Evolutionary conservation across 2,888 invertebrate genomes (phyloP), one percentile per base, ranked within the genome.

Genomic region (Sphaerophoria taeniata): DNA sequence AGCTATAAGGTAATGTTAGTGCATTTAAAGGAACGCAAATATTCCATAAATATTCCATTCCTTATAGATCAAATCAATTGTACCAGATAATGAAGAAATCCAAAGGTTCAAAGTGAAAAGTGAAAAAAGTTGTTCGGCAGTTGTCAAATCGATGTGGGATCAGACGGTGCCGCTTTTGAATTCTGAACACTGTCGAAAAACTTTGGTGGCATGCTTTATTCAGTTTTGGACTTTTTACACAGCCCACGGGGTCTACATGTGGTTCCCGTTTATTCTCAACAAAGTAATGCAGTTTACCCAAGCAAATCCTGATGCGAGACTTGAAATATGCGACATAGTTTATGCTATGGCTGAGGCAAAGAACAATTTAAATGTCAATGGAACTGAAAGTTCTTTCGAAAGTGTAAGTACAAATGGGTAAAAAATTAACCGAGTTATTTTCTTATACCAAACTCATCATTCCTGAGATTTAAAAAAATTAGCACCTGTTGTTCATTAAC

Each of bases 211-310:
- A 6, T 90, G 91, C 72, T 43, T 88, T 1, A 88, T 92, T 65
- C 90, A 90, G 86, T 91, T 91, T 87, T 89, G 88, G 7, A 89
- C 90, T 51, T 90, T 89, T 81, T 88, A 89, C 60, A 89, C 90
- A 36, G 90, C 89, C 4, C 89, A 90, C 63, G 90, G 90, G 0
- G 88, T 91, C 34, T 90, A 90, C 39, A 89, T 92, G 88, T 92
- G 90, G 90, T 90, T 91, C 71, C 91, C 91, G 0, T 90, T 89
- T 47, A 90, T 92, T 31, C 87, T 91, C 0, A 90, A 91, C 76
- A 89, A 88, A 16, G 87, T 89, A 16, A 89, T 89, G 73, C 87
- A 89, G 39, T 91, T 88, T 78, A 88, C 87, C 0, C 86, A 87
- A 24, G 45, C 74, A 14, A 86, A 89, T 78, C 87, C 89, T 2